Conservation (phyloP, 2,113 vertebrate genomes). For the Lophura nycthemera region DNA sequence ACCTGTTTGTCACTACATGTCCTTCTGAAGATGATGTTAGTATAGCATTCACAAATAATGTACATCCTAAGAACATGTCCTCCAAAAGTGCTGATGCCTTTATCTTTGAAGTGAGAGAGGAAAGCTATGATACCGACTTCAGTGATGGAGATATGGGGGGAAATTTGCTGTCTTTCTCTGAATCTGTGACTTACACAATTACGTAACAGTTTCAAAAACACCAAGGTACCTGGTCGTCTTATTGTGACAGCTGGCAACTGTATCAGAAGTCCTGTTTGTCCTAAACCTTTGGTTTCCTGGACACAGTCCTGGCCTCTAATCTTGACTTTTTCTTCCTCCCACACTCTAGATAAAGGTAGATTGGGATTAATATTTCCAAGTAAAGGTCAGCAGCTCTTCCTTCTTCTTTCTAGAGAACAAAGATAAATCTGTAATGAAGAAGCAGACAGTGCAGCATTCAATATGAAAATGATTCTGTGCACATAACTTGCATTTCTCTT, state of each 20-base stretch:
- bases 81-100: neutral
- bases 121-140: neutral
- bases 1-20: neutral
- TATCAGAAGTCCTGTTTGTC: constrained; percentile 33
- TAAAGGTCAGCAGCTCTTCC: constrained; percentile 13
- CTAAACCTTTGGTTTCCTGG: neutral
- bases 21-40: neutral
- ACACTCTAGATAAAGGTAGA: constrained; percentile 12
- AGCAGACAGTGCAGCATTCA: neutral
- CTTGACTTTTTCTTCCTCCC: neutral
- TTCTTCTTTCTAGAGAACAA: constrained; percentile 33
- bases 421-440: constrained; percentile 17
- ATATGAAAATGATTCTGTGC: neutral
- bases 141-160: neutral
- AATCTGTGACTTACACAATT: neutral
- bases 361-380: constrained; percentile 26
- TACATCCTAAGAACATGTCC: neutral
- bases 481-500: neutral
- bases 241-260: neutral
- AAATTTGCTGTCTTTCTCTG: neutral
- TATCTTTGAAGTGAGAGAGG: neutral
- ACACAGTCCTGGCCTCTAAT: constrained; percentile 7
- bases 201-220: neutral
- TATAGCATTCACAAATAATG: neutral
- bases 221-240: neutral